Percentiles rank a stretch among this genome's conserved stretches.
These are phyloP conservation scores for Drosophila virilis DNA, from an alignment of 1,140 invertebrate species.

Conservation along the genomic window DNA sequence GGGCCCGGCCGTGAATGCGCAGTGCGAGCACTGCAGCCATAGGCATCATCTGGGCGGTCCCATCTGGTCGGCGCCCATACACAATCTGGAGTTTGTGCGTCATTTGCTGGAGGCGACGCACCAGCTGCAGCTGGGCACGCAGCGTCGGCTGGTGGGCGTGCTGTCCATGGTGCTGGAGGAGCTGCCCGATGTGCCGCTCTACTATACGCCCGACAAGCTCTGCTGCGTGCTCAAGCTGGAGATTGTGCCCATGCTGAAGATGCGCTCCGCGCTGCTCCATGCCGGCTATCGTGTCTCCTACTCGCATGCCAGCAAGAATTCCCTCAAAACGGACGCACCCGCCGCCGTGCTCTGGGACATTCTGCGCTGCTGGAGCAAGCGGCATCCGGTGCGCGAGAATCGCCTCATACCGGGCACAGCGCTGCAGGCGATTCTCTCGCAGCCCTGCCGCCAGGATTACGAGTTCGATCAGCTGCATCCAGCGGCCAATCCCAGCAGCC, in stretches of 20 bases:
- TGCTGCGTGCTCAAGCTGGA: conserved; percentile 88
- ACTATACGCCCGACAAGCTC: conserved; percentile 90
- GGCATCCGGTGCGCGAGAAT: conserved; percentile 86
- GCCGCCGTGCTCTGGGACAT: conserved; percentile 95
- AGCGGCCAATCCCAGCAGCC: conserved; percentile 92
- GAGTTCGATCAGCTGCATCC: conserved; percentile 88
- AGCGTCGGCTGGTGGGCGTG: conserved; percentile 90
- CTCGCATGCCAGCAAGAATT: conserved; percentile 94
- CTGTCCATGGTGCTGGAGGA: conserved; percentile 91
- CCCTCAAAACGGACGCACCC: conserved; percentile 98
- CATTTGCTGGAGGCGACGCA: conserved; percentile 84
- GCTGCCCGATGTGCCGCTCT: conserved; percentile 92
- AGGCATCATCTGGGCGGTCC: conserved; percentile 94
- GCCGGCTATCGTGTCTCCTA: conserved; percentile 96
- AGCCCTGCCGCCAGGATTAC: conserved; percentile 85
- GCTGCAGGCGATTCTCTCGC: conserved; percentile 86
- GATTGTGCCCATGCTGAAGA: conserved; percentile 87
- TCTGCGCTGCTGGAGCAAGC: conserved; percentile 92
- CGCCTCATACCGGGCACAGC: conserved; percentile 86
- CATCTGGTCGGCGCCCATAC: conserved; percentile 95
- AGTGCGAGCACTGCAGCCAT: conserved; percentile 92
- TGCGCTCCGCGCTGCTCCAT: conserved; percentile 96
- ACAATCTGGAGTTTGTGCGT: conserved; percentile 91
- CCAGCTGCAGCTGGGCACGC: conserved; percentile 87
- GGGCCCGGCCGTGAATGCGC: conserved; percentile 87